phyloP scores from a whole-genome alignment of 2,888 invertebrate genomes.

The Parochlus steinenii region DNA sequence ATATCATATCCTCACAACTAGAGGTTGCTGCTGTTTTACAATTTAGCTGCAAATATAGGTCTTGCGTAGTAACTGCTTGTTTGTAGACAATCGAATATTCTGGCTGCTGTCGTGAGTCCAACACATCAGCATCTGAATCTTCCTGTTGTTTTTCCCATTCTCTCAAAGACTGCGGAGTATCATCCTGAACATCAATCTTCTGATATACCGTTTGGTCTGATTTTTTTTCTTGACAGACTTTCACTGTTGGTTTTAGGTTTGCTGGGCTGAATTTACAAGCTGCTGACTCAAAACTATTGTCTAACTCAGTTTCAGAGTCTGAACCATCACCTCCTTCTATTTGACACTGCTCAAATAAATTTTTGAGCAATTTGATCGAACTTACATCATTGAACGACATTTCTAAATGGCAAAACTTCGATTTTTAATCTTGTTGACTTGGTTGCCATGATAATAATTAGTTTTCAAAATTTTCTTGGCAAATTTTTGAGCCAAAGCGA shows the following conservation, averaged over 20 bases:
- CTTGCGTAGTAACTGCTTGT: slow-evolving; percentile 71
- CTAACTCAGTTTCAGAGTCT: slow-evolving; percentile 1
- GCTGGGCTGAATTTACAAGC: slow-evolving; percentile 2
- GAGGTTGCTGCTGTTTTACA: slow-evolving; percentile 60
- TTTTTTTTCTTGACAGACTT: no score
- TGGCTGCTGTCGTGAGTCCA: slow-evolving; percentile 48
- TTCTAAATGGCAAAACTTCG: no score
- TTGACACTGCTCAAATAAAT: slow-evolving; percentile 7
- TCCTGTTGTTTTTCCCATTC: slow-evolving; percentile 32
- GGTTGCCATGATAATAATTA: no score
- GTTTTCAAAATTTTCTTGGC: no score
- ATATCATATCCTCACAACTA: slow-evolving; percentile 77
- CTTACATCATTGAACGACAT: slow-evolving; percentile 3
- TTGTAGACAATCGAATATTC: slow-evolving; percentile 67
- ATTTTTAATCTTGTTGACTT: no score
- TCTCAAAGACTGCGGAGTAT: slow-evolving; percentile 19
- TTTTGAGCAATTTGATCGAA: slow-evolving; percentile 7
- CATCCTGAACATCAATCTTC: no score
- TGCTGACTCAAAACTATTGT: neutral
- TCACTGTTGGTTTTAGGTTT: slow-evolving; percentile 4
- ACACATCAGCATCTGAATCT: slow-evolving; percentile 35
- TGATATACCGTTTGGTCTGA: no score
- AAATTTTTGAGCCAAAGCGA: no score
- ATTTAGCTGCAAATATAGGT: slow-evolving; percentile 72
- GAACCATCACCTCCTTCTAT: slow-evolving; percentile 4